Evolutionary conservation across 2,888 invertebrate species (phyloP).

Genomic region (Maniola hyperantus): DNA sequence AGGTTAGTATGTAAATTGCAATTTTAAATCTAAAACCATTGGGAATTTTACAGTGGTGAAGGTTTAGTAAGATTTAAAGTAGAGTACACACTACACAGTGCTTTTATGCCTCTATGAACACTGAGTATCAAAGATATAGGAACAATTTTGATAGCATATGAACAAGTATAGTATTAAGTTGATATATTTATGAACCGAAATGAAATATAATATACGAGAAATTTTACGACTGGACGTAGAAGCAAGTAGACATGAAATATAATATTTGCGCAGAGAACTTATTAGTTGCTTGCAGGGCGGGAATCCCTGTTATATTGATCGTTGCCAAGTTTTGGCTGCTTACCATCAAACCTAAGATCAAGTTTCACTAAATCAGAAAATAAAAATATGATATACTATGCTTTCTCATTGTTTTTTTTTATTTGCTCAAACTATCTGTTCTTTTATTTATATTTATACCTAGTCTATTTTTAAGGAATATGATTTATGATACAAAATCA

Average conservation of each 20-base stretch:
- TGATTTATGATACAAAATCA: too few species aligned
- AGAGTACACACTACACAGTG: too few species aligned
- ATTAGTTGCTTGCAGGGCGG: constrained; percentile 14
- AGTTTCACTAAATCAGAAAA: constrained; percentile 4
- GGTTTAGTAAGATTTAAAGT: too few species aligned
- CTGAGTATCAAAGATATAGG: too few species aligned
- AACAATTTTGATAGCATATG: too few species aligned
- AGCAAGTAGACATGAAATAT: constrained; percentile 5
- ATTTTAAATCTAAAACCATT: too few species aligned
- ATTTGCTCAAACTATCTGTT: background rate
- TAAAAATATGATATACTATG: background rate
- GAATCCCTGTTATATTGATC: constrained; percentile 15
- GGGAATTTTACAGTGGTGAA: too few species aligned
- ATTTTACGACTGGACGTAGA: constrained; percentile 1
- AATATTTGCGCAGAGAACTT: constrained; percentile 14
- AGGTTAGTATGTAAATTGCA: too few species aligned
- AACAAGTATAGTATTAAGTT: too few species aligned
- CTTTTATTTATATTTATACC: background rate
- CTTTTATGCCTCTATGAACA: too few species aligned
- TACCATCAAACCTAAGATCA: constrained; percentile 1
- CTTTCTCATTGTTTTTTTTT: background rate
- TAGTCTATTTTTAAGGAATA: too few species aligned
- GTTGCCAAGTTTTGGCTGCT: background rate
- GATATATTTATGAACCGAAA: background rate
- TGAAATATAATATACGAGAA: background rate